Evolutionary conservation across 2,113 vertebrate genomes (phyloP), one percentile per base, ranked within the genome.

Genomic region (Ageneiosus marmoratus): DNA sequence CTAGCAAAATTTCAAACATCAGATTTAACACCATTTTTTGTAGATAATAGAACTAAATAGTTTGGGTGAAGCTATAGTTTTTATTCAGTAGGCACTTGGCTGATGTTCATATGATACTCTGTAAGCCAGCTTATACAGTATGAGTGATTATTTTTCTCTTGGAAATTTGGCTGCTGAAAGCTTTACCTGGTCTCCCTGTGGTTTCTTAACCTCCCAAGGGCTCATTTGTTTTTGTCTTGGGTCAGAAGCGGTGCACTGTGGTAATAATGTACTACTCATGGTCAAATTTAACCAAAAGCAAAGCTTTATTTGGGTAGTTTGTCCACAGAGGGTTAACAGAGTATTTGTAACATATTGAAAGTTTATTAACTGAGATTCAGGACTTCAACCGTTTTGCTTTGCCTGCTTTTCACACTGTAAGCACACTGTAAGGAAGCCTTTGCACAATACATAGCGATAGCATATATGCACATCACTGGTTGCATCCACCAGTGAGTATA

Each of bases 141-240:
- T 84, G 82, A 86, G 41, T 79, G 81, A 88, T 86, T 13, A 62
- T 53, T 51, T 85, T 85, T 82, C 67, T 82, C 81, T 75, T 76
- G 63, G 55, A 85, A 80, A 86, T 72, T 80, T 86, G 76, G 79
- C 84, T 77, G 15, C 37, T 53, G 53, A 46, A 41, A 81, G 69
- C n/a, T 77, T 62, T 84, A 15, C 16, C 78, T 74, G 70, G 50
- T 75, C 77, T 79, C 58, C 78, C 86, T 86, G 78, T 77, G 83
- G 77, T 81, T 82, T 77, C 60, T 55, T 79, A 73, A 83, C 46
- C 78, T 84, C 80, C 63, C 50, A 89, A 83, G 76, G 85, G 74
- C 85, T 81, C 69, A 88, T 87, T 81, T 84, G 73, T 78, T 87
- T 72, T 80, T 62, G 70, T 41, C 77, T 48, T 55, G 77, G 84